Percentiles rank a stretch among this genome's conserved stretches.
phyloP scores from a whole-genome alignment of 2,888 invertebrate genomes.

The Apamea crenata region DNA sequence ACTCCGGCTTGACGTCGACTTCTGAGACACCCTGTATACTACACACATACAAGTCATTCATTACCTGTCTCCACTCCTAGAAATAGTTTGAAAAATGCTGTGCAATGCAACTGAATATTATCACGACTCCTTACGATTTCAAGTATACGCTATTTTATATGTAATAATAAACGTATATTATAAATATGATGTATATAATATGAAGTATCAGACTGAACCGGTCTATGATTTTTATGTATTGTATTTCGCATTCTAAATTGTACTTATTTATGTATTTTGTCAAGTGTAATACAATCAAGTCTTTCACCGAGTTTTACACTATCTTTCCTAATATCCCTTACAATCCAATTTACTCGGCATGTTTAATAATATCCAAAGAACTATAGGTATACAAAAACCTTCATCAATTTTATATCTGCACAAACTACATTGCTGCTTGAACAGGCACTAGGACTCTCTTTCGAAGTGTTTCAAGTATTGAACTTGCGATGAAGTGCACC shows the following conservation, averaged over 20 bases:
- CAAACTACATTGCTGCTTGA: not conserved
- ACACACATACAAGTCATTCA: not conserved
- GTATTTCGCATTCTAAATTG: constrained; percentile 50
- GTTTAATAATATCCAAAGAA: not conserved
- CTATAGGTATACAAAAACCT: not conserved
- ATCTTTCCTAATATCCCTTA: constrained; percentile 28
- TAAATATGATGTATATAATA: constrained; percentile 63
- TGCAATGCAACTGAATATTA: not conserved
- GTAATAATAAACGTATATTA: constrained; percentile 51
- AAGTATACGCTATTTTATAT: constrained; percentile 68
- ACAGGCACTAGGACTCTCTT: not conserved
- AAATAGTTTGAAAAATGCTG: constrained; percentile 3
- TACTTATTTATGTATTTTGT: constrained; percentile 60
- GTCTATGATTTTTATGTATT: constrained; percentile 69
- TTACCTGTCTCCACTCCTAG: not conserved
- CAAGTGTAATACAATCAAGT: constrained; percentile 49
- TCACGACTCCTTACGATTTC: constrained; percentile 57
- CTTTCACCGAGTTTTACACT: constrained; percentile 21
- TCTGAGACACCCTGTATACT: not conserved
- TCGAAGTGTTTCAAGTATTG: not conserved
- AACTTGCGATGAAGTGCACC: not conserved
- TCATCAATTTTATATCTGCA: not conserved
- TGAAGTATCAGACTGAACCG: constrained; percentile 71
- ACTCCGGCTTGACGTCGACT: no score
- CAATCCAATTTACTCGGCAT: not conserved